phyloP scores from a whole-genome alignment of 2,888 invertebrate species.

The Icerya purchasi region DNA sequence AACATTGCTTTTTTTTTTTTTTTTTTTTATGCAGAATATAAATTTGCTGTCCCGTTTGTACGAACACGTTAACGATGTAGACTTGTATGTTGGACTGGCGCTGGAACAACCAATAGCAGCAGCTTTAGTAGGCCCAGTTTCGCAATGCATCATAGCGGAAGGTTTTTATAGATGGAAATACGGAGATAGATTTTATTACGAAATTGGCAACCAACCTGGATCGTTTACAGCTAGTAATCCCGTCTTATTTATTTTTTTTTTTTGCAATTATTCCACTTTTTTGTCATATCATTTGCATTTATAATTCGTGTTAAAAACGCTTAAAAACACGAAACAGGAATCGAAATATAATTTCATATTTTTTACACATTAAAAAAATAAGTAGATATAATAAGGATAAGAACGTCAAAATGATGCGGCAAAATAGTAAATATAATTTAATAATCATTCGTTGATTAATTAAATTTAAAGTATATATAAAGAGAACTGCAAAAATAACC shows the following conservation, averaged over 20 bases:
- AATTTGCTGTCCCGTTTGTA: conserved; percentile 38
- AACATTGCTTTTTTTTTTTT: too few species aligned
- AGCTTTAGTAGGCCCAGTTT: conserved; percentile 62
- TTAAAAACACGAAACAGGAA: too few species aligned
- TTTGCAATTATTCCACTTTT: background rate
- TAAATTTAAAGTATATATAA: too few species aligned
- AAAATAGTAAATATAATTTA: too few species aligned
- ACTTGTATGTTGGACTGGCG: conserved; percentile 61
- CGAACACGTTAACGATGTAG: conserved; percentile 54
- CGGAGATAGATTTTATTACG: conserved; percentile 70
- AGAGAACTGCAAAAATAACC: too few species aligned
- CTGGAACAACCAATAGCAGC: conserved; percentile 52
- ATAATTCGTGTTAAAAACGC: too few species aligned
- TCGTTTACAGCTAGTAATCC: conserved; percentile 39
- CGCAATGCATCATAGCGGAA: conserved; percentile 61
- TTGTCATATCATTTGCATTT: background rate
- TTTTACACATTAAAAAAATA: too few species aligned
- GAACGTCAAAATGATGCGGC: too few species aligned
- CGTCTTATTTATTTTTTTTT: background rate
- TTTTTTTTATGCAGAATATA: conserved; percentile 37
- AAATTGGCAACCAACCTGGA: conserved; percentile 35
- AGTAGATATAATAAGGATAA: too few species aligned
- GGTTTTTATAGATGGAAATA: conserved; percentile 65
- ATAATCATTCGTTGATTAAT: too few species aligned
- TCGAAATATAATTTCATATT: too few species aligned